Evolutionary conservation across 2,888 invertebrate genomes (phyloP).

Genomic region (Anthophora plumipes): DNA sequence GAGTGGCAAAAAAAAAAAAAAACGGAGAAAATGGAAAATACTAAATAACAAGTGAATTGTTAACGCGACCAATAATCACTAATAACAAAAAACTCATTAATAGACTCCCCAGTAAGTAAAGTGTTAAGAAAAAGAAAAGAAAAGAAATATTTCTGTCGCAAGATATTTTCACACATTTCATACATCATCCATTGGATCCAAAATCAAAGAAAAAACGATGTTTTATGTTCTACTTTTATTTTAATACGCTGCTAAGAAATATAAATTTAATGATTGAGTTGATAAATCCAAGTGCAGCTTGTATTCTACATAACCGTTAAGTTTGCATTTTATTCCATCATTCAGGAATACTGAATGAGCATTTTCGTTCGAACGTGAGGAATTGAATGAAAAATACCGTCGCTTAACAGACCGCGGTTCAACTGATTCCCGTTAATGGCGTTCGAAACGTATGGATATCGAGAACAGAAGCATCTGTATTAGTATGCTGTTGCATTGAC

Average conservation of each 20-base stretch:
- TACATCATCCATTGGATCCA: too few relatives aligned
- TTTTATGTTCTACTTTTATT: too few relatives aligned
- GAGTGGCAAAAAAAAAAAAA: too few relatives aligned
- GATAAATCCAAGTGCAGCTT: not conserved
- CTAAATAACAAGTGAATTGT: too few relatives aligned
- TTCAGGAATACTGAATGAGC: not conserved
- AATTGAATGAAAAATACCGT: not conserved
- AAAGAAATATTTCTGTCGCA: not conserved
- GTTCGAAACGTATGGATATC: conserved; percentile 10
- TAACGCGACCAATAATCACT: too few relatives aligned
- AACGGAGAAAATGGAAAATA: too few relatives aligned
- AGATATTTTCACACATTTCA: too few relatives aligned
- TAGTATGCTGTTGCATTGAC: conserved; percentile 43
- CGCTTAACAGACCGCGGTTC: not conserved
- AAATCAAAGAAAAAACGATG: too few relatives aligned
- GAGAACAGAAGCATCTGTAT: conserved; percentile 36
- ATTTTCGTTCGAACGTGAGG: not conserved
- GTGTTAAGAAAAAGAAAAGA: not conserved
- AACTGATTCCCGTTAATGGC: conserved; percentile 37
- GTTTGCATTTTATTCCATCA: not conserved
- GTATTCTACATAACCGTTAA: not conserved
- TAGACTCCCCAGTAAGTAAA: too few relatives aligned
- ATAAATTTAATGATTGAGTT: not conserved
- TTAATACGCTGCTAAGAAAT: not conserved
- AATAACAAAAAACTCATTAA: too few relatives aligned